These are phyloP conservation scores for Trichacis sp. DNA, from an alignment of 2,888 invertebrate species.

Conservation along the genomic window DNA sequence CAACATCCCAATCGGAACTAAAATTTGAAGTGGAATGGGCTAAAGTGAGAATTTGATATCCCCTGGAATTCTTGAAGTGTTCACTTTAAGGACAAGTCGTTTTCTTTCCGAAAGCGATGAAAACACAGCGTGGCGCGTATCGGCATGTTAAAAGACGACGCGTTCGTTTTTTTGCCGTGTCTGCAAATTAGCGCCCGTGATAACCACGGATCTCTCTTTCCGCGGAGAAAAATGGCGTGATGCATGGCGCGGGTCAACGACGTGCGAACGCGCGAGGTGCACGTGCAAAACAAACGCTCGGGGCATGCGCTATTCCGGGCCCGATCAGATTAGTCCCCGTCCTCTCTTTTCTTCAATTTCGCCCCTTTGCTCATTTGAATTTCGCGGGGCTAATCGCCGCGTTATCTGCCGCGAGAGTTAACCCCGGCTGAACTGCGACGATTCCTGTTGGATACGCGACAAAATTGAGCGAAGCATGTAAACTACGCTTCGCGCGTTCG, in stretches of 20 bases:
- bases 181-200: conserved; percentile 34
- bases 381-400: conserved; percentile 52
- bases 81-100: too few species aligned
- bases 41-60: too few species aligned
- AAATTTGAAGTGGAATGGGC: too few species aligned
- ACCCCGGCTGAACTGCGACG: conserved; percentile 50
- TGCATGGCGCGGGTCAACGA: conserved; percentile 35
- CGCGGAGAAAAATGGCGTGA: conserved; percentile 30
- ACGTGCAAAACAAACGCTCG: conserved; percentile 35
- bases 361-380: conserved; percentile 54
- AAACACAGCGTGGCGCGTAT: conserved; percentile 4
- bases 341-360: conserved; percentile 46
- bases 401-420: conserved; percentile 49
- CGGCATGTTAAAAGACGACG: not conserved
- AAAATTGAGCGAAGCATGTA: conserved; percentile 1
- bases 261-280: conserved; percentile 20
- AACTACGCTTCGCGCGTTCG: too few species aligned
- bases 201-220: conserved; percentile 17
- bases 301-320: conserved; percentile 12
- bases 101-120: too few species aligned
- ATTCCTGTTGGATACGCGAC: conserved; percentile 47
- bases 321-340: conserved; percentile 51
- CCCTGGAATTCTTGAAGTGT: too few species aligned
- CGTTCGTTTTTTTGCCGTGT: not conserved
- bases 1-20: too few species aligned